Evolutionary conservation across 1,140 invertebrate species (phyloP), one percentile per base, ranked within the genome.

Genomic region (Aricia agestis): DNA sequence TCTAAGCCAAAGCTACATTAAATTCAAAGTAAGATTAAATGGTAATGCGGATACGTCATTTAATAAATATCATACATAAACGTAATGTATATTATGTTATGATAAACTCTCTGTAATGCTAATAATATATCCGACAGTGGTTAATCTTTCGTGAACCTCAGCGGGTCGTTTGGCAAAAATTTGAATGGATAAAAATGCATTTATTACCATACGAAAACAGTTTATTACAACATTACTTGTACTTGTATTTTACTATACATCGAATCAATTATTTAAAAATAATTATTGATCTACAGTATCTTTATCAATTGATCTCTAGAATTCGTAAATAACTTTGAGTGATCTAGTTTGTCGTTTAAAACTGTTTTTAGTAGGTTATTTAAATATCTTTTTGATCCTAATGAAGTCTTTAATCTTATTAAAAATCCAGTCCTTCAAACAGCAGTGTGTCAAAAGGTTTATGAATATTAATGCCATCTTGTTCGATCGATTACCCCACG

Each of bases 101-200:
- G 32, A 59, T 70, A 45, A 42, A 42, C 41, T 18, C 68, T 75
- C 71, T 85, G 76, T 85, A 76, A 86, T 88, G 84, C 70, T 81
- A 88, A 88, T 86, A 79, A 67, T 75, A 79, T 79, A 68, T 72
- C 71, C 72, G 76, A 72, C 76, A 67, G 82, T 82, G 85, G 85
- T 83, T 89, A 89, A 89, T 89, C 85, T 87, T 81, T 82, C 85
- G 85, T 86, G 82, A 87, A 87, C 76, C 75, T 65, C 72, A 74
- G 72, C 74, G 79, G 79, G 79, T 85, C 84, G 84, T 84, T 86
- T 83, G 70, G 73, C 77, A 82, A 87, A 86, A 84, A 86, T 81
- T 79, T 82, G 78, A 78, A 82, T 82, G 76, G 74, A 78, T 82
- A 77, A 82, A 83, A 86, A 84, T 87, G 81, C 84, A 89, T 76